A percentile compares a stretch with the other conserved stretches of the same genome.
These are phyloP conservation scores for Dichetophora obliterata DNA, from an alignment of 2,888 invertebrate genomes.

Conservation along the genomic window DNA sequence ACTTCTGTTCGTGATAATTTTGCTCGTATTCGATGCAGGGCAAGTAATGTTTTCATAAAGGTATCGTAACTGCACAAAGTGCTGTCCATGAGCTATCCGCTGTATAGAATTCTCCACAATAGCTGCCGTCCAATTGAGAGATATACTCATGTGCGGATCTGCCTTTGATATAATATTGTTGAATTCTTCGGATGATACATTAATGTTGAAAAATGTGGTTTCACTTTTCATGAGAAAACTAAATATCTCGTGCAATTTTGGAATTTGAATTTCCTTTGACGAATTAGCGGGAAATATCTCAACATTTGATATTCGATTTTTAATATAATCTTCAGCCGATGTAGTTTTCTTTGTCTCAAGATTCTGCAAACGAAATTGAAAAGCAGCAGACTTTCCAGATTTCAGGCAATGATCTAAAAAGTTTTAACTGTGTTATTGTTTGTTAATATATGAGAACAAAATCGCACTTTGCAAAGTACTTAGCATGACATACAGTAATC, in stretches of 20 bases:
- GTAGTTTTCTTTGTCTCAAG: constrained; percentile 29
- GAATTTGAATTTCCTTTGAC: constrained; percentile 55
- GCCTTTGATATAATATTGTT: constrained; percentile 62
- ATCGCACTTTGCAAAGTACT: too few relatives aligned
- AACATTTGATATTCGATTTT: constrained; percentile 59
- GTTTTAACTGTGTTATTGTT: neutral
- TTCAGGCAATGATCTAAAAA: constrained; percentile 61
- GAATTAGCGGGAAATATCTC: constrained; percentile 57
- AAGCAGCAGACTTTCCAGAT: constrained; percentile 63
- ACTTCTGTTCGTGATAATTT: neutral
- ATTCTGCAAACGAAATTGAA: constrained; percentile 62
- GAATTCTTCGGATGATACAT: constrained; percentile 67
- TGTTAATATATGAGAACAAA: too few relatives aligned
- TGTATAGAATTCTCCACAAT: constrained; percentile 56
- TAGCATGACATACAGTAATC: too few relatives aligned
- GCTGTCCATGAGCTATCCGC: constrained; percentile 56
- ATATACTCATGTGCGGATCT: constrained; percentile 65
- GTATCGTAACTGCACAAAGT: constrained; percentile 66
- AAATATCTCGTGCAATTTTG: constrained; percentile 59
- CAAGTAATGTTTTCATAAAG: constrained; percentile 66
- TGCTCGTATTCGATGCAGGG: constrained; percentile 46
- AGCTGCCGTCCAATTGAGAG: constrained; percentile 64
- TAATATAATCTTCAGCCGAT: constrained; percentile 44
- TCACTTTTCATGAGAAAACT: constrained; percentile 68
- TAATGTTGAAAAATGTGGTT: constrained; percentile 64